Base-by-base conservation (phyloP, 2,888 invertebrate genomes). In the Temnothorax ravouxi region DNA sequence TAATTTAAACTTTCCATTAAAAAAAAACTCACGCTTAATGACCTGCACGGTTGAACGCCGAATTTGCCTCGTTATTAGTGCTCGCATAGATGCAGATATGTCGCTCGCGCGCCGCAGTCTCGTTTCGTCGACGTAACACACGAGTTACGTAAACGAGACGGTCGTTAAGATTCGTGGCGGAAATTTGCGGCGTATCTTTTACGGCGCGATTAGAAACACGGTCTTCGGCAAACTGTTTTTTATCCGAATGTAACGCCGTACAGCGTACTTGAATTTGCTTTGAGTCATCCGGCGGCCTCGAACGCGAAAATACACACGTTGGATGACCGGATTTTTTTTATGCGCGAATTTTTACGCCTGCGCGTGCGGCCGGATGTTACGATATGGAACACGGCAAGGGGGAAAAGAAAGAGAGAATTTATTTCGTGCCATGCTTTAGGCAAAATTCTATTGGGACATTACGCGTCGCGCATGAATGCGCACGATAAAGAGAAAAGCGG, bases 251-350 rank as follows among this genome's bases (percentile, higher is more conserved):
- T 52, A 41, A 13, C 25, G 50, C 3, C 21, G 21, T 29, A 29
- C 75, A 38, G 44, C 21, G 75, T 69, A 38, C 47, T 69, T 71
- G 69, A 67, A 67, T 83, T 76, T 83, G 15, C 66, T 67, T 83
- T 66, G 82, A 76, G 77, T 83, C 66, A 83, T 83, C 76, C 59
- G 41, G 13, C 59, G 82, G 52, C 76, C 82, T 83, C 76, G 82
- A 66, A 66, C 72, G 76, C 62, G n/a, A 76, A 83, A 67, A 83
- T 71, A 80, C 79, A 56, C 34, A 11, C 56, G 11, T 64, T 44
- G 77, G 6, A 8, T 21, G 25, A 47, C 8, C 47, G 47, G 13
- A 61, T 71, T 71, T 38, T 66, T 56, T 80, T 71, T 69, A n/a
- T 2, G 34, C 18, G 34, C 25, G 38, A 41, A 69, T 59, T 69